Percentiles rank a stretch among this genome's conserved stretches.
Conservation (phyloP, 2,797 vertebrate genomes). For the Macrochelys suwanniensis region DNA sequence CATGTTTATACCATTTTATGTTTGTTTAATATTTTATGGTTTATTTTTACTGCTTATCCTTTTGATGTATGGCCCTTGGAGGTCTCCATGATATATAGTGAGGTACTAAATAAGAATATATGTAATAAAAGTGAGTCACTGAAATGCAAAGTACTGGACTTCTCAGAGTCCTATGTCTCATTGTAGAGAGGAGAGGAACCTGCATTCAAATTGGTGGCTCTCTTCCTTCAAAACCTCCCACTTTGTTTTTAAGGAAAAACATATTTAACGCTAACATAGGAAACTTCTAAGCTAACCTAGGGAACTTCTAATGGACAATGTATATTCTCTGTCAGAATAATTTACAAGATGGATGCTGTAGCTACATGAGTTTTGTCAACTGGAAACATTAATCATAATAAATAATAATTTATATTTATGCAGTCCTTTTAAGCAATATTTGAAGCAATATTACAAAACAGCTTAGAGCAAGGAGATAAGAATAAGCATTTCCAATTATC, state of each 20-base stretch:
- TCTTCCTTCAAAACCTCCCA: slow-evolving; percentile 8
- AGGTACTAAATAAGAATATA: slow-evolving; percentile 12
- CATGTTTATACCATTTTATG: slow-evolving; percentile 6
- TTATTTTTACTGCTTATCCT: slow-evolving; percentile 53
- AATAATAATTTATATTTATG: not conserved
- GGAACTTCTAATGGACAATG: slow-evolving; percentile 25
- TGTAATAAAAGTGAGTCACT: slow-evolving; percentile 18
- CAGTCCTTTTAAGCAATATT: slow-evolving; percentile 39
- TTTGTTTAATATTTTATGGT: slow-evolving; percentile 37
- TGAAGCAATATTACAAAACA: not conserved
- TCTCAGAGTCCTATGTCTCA: not conserved
- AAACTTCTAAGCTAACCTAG: not conserved
- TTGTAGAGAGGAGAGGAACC: not conserved
- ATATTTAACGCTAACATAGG: not conserved
- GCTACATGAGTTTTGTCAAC: not conserved
- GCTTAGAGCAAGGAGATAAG: not conserved
- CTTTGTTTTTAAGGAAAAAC: not conserved
- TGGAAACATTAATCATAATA: slow-evolving; percentile 33
- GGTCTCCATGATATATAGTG: not conserved
- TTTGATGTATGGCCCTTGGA: slow-evolving; percentile 41
- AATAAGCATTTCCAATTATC: not conserved
- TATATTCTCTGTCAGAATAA: slow-evolving; percentile 31
- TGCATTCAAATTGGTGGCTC: not conserved
- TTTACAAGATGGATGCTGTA: slow-evolving; percentile 32
- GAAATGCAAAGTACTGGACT: not conserved